These are phyloP conservation scores for Eutolmus rufibarbis DNA, from an alignment of 2,888 invertebrate genomes.

Conservation along the genomic window DNA sequence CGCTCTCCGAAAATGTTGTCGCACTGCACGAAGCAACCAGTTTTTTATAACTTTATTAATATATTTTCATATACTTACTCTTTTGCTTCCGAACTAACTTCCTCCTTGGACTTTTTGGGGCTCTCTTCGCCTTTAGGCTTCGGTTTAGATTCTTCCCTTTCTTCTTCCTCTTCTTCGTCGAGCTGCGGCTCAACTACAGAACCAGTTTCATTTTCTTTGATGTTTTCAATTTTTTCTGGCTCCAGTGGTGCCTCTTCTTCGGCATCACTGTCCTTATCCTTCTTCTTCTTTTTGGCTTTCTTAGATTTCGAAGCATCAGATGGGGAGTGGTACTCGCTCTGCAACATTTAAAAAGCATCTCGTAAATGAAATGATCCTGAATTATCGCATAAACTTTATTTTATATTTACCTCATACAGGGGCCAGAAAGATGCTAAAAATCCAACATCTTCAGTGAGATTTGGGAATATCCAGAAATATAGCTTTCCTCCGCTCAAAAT, in stretches of 20 bases:
- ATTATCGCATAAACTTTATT: not conserved
- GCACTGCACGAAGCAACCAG: conserved; percentile 53
- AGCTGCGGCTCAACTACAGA: conserved; percentile 41
- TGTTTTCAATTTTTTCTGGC: conserved; percentile 59
- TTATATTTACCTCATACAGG: conserved; percentile 76
- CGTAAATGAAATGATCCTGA: not conserved
- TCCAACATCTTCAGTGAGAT: conserved; percentile 98
- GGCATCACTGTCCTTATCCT: conserved; percentile 82
- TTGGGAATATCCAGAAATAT: conserved; percentile 98
- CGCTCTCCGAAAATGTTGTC: conserved; percentile 73
- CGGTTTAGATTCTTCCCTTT: not conserved
- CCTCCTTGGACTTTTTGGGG: not conserved
- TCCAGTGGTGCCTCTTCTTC: conserved; percentile 58
- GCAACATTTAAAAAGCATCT: conserved; percentile 19
- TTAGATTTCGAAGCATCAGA: conserved; percentile 66
- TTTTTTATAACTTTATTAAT: not conserved
- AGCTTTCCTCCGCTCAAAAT: conserved; percentile 84
- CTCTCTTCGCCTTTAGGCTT: conserved; percentile 48
- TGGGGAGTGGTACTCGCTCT: conserved; percentile 80
- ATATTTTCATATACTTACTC: not conserved
- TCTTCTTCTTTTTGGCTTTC: conserved; percentile 70
- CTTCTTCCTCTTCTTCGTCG: conserved; percentile 27
- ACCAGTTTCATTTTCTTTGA: conserved; percentile 60
- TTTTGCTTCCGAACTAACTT: not conserved
- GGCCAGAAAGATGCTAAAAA: conserved; percentile 99